Evolutionary conservation across 2,797 vertebrate genomes (phyloP), one percentile per base, ranked within the genome.

Genomic region (Myotis daubentonii): DNA sequence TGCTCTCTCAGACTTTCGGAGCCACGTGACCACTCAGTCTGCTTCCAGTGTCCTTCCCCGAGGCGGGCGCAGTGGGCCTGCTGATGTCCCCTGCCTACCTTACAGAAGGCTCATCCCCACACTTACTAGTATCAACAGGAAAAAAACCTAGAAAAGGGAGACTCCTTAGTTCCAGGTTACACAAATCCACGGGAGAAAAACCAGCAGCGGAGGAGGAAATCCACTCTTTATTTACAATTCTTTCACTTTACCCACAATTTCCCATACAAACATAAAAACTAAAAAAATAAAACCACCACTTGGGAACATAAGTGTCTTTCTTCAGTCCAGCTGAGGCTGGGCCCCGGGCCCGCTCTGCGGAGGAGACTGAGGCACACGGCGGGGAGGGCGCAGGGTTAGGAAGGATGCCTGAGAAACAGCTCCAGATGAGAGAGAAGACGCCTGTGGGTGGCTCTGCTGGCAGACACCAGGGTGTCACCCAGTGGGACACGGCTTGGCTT

Each of bases 211-310:
- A 96, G 90, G 93, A 97, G 95, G 92, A 97, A 95, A 96, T 83
- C 92, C 93, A 93, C 90, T 87, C 71, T 97, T 97, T 97, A 97
- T 97, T 97, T 97, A 97, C 96, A 97, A 12, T 91, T 84, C 88
- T 60, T 94, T 95, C 96, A 97, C 93, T 92, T 94, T 87, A 95
- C 74, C 90, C 96, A 97, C 96, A 94, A 94, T 96, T 96, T 94
- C 95, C 95, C 95, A 92, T 91, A 94, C 95, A 96, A 95, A 95
- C 96, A 90, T 97, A 95, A 97, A 95, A 96, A 97, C 97, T 96
- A 97, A 97, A 97, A 97, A 96, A 97, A 94, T 96, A 96, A 96
- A 97, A 94, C 95, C 91, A 97, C 94, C 96, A 97, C 94, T 96
- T 96, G 91, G 87, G 93, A 94, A 86, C 96, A 92, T 80, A 92